Base-by-base conservation (phyloP, 2,888 invertebrate species). In the Zaprionus bogoriensis region DNA sequence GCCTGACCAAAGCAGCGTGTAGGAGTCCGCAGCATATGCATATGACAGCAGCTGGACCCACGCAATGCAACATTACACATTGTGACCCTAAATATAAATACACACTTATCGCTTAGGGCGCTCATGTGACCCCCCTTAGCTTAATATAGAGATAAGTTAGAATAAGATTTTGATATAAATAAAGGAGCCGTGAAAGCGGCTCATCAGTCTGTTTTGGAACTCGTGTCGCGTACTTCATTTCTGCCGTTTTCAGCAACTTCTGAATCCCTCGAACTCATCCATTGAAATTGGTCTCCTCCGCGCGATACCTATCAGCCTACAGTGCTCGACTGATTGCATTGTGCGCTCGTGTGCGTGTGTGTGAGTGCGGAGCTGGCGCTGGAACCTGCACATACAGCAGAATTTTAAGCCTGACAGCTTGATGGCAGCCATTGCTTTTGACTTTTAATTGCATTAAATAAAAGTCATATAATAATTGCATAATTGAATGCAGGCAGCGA, bases 381-480 rank as follows among this genome's bases (percentile, higher is more conserved):
- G 42, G 51, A 73, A 70, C 48, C 58, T 68, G 79, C 87, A 75
- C 59, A 85, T 64, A 42, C 87, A 79, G 83, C 82, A 74, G 30
- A 67, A 66, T 74, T 74, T 74, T 47, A 23, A 60, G 57, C 51
- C 39, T 51, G 51, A 52, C 42, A 42, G 48, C 65, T 27, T 38
- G 54, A 60, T n/a, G n/a, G 38, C 45, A 61, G 65, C 58, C 55
- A 66, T 57, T 71, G 76, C 86, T 75, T 83, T 77, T 85, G 86
- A 87, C 79, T 88, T 83, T 84, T 84, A 87, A 89, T 88, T 89
- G 87, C 75, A 78, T 81, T 78, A 78, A 77, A 80, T 79, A 69
- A 74, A 79, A 77, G 70, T 76, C 77, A 86, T 78, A 87, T 82
- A 82, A 82, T 89, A 88, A 89, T 84, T 87, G 87, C 77, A 75